Percentiles rank a stretch among this genome's conserved stretches.
phyloP scores from a whole-genome alignment of 2,888 invertebrate species.

The Drosophila nr. perissopoda region DNA sequence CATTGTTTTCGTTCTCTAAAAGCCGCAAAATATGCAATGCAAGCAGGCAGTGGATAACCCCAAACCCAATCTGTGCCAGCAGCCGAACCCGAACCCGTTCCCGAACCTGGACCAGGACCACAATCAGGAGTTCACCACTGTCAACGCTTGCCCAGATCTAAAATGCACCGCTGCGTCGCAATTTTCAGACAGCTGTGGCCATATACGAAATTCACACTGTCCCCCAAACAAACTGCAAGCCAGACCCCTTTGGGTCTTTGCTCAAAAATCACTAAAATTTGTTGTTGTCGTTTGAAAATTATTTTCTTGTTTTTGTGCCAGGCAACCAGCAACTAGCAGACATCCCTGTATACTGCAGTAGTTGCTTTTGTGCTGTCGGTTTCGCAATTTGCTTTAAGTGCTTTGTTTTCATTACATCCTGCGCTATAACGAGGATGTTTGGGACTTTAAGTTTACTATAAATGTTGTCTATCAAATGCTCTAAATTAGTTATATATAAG shows the following conservation, averaged over 20 bases:
- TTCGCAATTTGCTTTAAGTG: constrained; percentile 74
- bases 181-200: constrained; percentile 51
- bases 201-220: constrained; percentile 15
- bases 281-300: constrained; percentile 52
- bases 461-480: neutral
- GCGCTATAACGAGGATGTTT: neutral
- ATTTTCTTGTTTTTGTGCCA: constrained; percentile 63
- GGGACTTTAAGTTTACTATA: too few relatives aligned
- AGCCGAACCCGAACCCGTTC: neutral
- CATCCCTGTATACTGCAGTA: constrained; percentile 32
- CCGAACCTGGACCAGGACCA: neutral
- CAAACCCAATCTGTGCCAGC: neutral
- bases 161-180: constrained; percentile 63
- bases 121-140: constrained; percentile 19
- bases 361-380: constrained; percentile 28
- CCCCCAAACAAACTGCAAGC: neutral
- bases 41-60: constrained; percentile 52
- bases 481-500: neutral
- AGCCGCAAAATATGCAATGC: constrained; percentile 74
- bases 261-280: constrained; percentile 59
- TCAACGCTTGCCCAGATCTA: constrained; percentile 45
- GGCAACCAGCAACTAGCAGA: constrained; percentile 40
- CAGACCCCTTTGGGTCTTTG: constrained; percentile 35
- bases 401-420: constrained; percentile 43
- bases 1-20: constrained; percentile 72